Evolutionary conservation across 2,113 vertebrate genomes (phyloP).

Genomic region (Ascaphus truei): DNA sequence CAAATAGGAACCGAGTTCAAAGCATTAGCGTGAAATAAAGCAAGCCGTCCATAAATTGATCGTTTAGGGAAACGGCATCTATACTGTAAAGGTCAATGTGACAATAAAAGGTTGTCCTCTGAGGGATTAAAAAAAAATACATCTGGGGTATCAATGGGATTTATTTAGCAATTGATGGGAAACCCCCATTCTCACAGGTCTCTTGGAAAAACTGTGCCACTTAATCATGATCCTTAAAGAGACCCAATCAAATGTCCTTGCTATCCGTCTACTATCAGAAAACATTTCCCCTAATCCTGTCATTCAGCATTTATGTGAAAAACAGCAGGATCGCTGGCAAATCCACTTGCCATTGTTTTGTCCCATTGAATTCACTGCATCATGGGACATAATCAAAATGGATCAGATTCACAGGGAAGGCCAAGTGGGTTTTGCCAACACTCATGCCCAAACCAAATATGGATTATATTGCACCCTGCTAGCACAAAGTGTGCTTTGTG

Average conservation of each 20-base stretch:
- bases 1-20: no score
- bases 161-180: conserved; percentile 1
- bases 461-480: conserved; percentile 50
- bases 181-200: background rate
- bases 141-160: background rate
- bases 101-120: background rate
- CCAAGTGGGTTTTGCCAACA: conserved; percentile 31
- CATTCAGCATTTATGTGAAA: conserved; percentile 37
- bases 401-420: conserved; percentile 31
- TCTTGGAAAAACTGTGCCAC: background rate
- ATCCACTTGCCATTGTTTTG: conserved; percentile 34
- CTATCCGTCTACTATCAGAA: background rate
- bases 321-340: conserved; percentile 41
- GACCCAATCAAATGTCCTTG: background rate
- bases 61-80: no score
- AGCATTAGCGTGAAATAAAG: no score
- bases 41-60: no score
- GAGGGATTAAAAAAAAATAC: background rate
- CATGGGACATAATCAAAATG: background rate
- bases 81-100: no score
- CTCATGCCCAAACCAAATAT: conserved; percentile 31
- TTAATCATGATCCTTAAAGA: background rate
- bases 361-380: background rate
- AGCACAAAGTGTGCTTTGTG: conserved; percentile 47
- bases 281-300: conserved; percentile 41